These are phyloP conservation scores for Clarias magur DNA, from an alignment of 2,113 vertebrate genomes.

Conservation along the genomic window DNA sequence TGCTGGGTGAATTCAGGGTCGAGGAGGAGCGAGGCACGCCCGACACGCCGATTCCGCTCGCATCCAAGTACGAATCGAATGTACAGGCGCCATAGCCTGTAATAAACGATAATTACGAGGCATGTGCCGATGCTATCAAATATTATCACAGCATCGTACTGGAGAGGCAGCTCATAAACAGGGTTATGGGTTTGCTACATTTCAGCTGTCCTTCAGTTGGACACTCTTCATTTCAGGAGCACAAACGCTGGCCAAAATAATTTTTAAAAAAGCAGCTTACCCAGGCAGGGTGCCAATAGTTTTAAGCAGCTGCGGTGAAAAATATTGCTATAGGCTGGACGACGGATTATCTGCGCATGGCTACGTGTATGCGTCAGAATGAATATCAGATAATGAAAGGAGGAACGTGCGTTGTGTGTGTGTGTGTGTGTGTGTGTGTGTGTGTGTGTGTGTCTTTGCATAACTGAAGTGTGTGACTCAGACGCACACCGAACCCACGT, in stretches of 20 bases:
- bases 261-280: no score
- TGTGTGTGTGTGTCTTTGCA: conserved; percentile 33
- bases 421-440: conserved; percentile 39
- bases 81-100: conserved; percentile 17
- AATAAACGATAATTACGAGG: neutral
- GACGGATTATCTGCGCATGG: neutral
- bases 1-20: conserved; percentile 4
- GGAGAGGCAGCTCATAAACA: neutral
- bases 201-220: neutral
- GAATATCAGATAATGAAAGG: conserved; percentile 9
- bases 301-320: neutral
- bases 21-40: neutral
- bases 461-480: conserved; percentile 49
- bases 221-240: neutral
- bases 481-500: conserved; percentile 48
- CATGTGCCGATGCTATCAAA: neutral
- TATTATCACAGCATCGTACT: neutral
- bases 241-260: neutral
- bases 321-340: neutral
- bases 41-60: neutral
- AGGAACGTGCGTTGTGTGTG: conserved; percentile 24
- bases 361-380: neutral
- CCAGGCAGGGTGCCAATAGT: conserved; percentile 1
- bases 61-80: neutral
- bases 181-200: neutral